Percentiles rank a stretch among this genome's conserved stretches.
These are phyloP conservation scores for Drosophila ercepeae DNA, from an alignment of 1,140 invertebrate species.

Conservation along the genomic window DNA sequence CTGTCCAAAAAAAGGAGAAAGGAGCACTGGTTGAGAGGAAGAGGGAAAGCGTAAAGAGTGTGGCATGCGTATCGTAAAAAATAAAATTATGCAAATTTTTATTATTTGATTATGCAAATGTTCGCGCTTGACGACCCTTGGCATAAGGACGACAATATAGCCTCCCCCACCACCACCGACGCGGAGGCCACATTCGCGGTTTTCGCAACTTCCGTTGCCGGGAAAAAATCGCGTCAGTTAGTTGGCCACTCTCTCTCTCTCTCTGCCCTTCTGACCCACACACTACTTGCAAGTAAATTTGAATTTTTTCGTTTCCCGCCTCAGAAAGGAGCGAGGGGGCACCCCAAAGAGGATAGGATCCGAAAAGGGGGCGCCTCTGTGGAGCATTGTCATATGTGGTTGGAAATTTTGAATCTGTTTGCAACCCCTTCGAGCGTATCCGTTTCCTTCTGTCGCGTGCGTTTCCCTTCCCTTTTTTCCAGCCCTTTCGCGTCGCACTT, in stretches of 20 bases:
- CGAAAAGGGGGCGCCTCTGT: slow-evolving; percentile 40
- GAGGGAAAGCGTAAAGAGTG: slow-evolving; percentile 21
- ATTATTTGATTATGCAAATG: slow-evolving; percentile 84
- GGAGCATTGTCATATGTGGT: slow-evolving; percentile 82
- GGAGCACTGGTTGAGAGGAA: not conserved
- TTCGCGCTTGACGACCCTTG: slow-evolving; percentile 83
- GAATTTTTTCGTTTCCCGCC: slow-evolving; percentile 64
- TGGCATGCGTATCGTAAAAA: slow-evolving; percentile 77
- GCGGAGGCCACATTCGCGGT: slow-evolving; percentile 36
- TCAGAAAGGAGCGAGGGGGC: too few species aligned
- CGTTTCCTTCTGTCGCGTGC: slow-evolving; percentile 81
- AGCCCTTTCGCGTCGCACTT: slow-evolving; percentile 33
- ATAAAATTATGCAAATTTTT: slow-evolving; percentile 84
- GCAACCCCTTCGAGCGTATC: slow-evolving; percentile 82
- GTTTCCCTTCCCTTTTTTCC: slow-evolving; percentile 31
- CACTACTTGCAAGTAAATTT: slow-evolving; percentile 61
- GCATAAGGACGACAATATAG: slow-evolving; percentile 82
- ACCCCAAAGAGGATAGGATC: slow-evolving; percentile 22
- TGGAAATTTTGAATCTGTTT: slow-evolving; percentile 83
- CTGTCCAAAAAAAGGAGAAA: not conserved
- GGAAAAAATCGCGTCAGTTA: slow-evolving; percentile 57
- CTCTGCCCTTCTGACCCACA: slow-evolving; percentile 19
- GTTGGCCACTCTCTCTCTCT: slow-evolving; percentile 50
- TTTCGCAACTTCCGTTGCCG: slow-evolving; percentile 57
- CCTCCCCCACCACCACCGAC: slow-evolving; percentile 2